Evolutionary conservation across 2,113 vertebrate species (phyloP).

Genomic region (Oceanodroma tethys): DNA sequence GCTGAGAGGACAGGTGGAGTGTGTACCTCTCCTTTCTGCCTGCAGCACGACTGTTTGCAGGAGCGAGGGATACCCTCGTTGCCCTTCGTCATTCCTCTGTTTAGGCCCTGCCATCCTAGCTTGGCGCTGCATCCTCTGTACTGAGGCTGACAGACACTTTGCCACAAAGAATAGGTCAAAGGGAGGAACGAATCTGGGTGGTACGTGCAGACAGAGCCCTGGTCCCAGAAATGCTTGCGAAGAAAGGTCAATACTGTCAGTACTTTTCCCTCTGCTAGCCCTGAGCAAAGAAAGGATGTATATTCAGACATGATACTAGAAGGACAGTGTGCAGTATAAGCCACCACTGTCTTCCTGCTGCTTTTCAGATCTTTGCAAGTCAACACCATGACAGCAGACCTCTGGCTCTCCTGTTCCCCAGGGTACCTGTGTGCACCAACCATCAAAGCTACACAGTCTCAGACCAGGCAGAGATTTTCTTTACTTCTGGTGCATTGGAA

Average conservation of each 20-base stretch:
- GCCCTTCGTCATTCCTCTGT: background rate
- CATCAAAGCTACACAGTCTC: background rate
- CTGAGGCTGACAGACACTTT: background rate
- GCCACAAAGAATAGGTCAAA: background rate
- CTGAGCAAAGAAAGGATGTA: background rate
- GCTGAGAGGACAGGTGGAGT: background rate
- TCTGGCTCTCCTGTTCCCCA: background rate
- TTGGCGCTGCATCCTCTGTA: background rate
- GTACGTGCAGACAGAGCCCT: background rate
- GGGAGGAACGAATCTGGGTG: background rate
- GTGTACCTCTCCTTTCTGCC: background rate
- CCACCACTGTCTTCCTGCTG: background rate
- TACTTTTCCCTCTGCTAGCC: background rate
- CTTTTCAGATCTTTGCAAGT: background rate
- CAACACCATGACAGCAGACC: background rate
- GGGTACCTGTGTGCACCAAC: background rate
- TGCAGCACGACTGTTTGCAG: background rate
- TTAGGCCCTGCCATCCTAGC: background rate
- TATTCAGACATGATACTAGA: background rate
- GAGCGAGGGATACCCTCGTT: background rate
- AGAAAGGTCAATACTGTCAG: slow-evolving; percentile 14
- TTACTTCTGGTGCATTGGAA: background rate
- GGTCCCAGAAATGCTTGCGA: background rate
- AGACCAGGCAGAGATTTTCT: background rate
- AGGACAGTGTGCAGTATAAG: background rate